Conservation (phyloP, 2,888 invertebrate genomes). For the Spisula solida region DNA sequence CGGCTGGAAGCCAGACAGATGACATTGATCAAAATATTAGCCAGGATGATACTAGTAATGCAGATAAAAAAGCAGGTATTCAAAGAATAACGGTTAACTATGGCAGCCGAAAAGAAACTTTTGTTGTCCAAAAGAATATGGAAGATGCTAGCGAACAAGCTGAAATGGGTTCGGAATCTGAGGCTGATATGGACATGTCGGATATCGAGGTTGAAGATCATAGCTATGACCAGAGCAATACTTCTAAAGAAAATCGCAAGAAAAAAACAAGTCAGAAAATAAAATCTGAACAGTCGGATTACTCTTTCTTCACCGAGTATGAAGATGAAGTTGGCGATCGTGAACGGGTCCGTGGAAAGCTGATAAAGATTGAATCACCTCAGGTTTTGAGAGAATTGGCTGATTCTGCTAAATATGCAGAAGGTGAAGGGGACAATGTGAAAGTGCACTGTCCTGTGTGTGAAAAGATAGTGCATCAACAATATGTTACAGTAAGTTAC, state of each 20-base stretch:
- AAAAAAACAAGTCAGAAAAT: slow-evolving; percentile 25
- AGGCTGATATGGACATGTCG: slow-evolving; percentile 42
- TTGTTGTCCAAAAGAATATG: background rate
- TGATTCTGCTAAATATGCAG: background rate
- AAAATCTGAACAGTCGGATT: background rate
- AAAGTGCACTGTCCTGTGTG: slow-evolving; percentile 26
- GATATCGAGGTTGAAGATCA: slow-evolving; percentile 26
- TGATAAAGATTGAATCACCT: background rate
- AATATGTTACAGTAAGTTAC: slow-evolving; percentile 25
- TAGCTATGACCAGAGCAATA: background rate
- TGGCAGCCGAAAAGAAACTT: slow-evolving; percentile 29
- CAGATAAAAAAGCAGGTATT: slow-evolving; percentile 16
- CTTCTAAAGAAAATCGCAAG: background rate
- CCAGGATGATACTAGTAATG: background rate
- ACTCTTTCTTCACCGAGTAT: background rate
- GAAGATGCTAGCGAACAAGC: background rate
- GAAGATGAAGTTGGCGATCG: background rate
- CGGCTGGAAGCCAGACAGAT: slow-evolving; percentile 1
- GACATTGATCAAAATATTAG: background rate
- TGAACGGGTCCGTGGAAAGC: background rate
- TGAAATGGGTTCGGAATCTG: slow-evolving; percentile 17
- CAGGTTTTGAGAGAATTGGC: background rate
- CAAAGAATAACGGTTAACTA: slow-evolving; percentile 35
- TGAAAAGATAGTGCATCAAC: background rate
- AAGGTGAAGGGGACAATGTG: slow-evolving; percentile 4